A percentile compares a stretch with the other conserved stretches of the same genome.
Conservation (phyloP, 2,113 vertebrate species). For the Ovis aries region ARS-UI_Ramb_v3.0 NC_056056.1:51693001-51693500, state of each 20-base stretch:
- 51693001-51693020: not conserved
- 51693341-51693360: not conserved
- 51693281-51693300: not conserved
- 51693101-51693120: slow-evolving; percentile 44
- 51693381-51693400: not conserved
- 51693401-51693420: not conserved
- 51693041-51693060: not conserved
- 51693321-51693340: slow-evolving; percentile 16
- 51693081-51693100: slow-evolving; percentile 37
- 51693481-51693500: not conserved
- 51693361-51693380: not conserved
- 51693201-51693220: slow-evolving; percentile 55
- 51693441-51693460: not conserved
- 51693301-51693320: slow-evolving; percentile 55
- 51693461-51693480: not conserved
- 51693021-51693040: slow-evolving; percentile 37
- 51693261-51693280: slow-evolving; percentile 20
- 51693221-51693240: slow-evolving; percentile 41
- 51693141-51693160: not conserved
- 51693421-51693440: not conserved
- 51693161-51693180: not conserved
- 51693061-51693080: not conserved
- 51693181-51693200: slow-evolving; percentile 40
- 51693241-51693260: slow-evolving; percentile 25
- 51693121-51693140: not conserved